phyloP scores from a whole-genome alignment of 1,140 invertebrate species.

The Colletes latitarsis region DNA sequence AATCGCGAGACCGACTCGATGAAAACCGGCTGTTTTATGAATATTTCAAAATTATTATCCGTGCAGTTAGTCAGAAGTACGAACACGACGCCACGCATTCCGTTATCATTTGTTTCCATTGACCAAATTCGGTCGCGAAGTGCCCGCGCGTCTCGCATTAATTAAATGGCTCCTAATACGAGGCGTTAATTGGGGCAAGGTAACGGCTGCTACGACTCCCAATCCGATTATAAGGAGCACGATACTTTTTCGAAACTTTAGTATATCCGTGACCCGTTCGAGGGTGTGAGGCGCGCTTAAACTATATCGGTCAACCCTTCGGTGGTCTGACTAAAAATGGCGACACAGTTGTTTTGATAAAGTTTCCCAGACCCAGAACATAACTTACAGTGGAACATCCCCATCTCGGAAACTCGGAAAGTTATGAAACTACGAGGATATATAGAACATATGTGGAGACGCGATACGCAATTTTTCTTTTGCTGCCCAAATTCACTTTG shows the following conservation, averaged over 20 bases:
- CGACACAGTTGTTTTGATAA: no score
- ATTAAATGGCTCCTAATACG: neutral
- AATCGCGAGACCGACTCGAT: neutral
- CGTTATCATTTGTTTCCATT: constrained; percentile 8
- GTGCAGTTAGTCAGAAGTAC: neutral
- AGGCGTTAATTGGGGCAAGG: constrained; percentile 1
- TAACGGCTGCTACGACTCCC: neutral
- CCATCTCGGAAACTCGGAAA: no score
- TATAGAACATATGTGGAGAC: no score
- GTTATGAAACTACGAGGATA: no score
- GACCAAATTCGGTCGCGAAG: neutral
- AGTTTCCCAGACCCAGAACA: no score
- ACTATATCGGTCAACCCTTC: no score
- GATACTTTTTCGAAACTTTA: neutral
- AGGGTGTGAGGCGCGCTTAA: no score
- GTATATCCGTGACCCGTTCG: neutral
- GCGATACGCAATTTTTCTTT: no score
- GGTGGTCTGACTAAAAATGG: no score
- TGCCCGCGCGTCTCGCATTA: neutral
- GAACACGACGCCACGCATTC: no score
- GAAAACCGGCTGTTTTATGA: neutral
- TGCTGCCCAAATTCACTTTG: no score
- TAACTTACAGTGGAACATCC: no score
- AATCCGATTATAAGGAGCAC: neutral
- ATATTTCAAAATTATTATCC: neutral